Evolutionary conservation across 2,113 vertebrate genomes (phyloP), one percentile per base, ranked within the genome.

Genomic region (Anoura caudifer): DNA sequence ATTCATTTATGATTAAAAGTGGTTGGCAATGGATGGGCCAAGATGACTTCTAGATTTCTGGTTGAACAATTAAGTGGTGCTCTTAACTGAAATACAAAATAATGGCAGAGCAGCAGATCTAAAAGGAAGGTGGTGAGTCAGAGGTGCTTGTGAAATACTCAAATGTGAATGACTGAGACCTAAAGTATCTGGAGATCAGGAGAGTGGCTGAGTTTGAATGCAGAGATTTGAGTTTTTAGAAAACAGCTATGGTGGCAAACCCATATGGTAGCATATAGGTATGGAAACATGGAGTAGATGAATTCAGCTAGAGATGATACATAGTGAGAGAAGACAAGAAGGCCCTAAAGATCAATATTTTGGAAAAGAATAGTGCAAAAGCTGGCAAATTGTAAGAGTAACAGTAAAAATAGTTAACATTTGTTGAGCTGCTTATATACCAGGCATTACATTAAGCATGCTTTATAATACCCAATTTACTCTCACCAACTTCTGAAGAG

Each of bases 71-170:
- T 56, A 70, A 20, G 14, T 65, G 59, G 59, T 91, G 4, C 28
- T 69, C 84, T 70, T 91, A 80, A 93, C 73, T 47, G 36, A 75
- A 93, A 80, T 45, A 73, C 52, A 84, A 90, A 93, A 95, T n/a
- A 38, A 13, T 22, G 43, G 41, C n/a, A 76, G n/a, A 88, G 73
- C 31, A 88, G 33, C 36, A 84, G 70, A 19, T 47, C 26, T 43
- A 72, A 85, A 63, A 80, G 33, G 72, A 87, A 77, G 52, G n/a
- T 10, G 28, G 36, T 28, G 45, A 87, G 50, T 82, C 17, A 75
- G 13, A 82, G 56, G 41, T 50, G 13, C 41, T 67, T 85, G 31
- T 54, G 91, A 61, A 8, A 54, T 45, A 79, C 28, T 86, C 70
- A 80, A 87, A 90, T 20, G 38, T 77, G 52, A 93, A 52, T 54